A percentile compares a stretch with the other conserved stretches of the same genome.
Conservation (phyloP, 2,113 vertebrate species). For the Nibea albiflora region DNA sequence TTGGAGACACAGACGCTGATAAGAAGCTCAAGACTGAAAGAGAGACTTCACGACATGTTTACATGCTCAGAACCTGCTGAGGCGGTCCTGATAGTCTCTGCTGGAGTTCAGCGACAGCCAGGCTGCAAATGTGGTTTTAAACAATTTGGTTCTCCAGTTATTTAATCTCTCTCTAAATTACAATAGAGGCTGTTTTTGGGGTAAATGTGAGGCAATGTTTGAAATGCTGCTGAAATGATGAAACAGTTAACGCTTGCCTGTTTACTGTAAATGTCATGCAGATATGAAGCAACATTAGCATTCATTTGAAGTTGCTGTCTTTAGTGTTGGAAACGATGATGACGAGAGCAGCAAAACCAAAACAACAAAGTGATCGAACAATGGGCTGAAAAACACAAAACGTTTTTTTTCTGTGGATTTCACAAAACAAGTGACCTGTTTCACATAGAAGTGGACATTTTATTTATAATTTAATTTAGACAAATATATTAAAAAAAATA, state of each 20-base stretch:
- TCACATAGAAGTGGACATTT: too few relatives aligned
- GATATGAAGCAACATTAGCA: neutral
- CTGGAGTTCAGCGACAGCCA: neutral
- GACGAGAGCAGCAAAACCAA: too few relatives aligned
- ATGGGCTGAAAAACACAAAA: too few relatives aligned
- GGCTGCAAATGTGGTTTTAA: neutral
- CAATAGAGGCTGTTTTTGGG: neutral
- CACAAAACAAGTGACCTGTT: too few relatives aligned
- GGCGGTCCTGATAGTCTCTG: neutral
- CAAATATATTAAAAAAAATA: neutral
- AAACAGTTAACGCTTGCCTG: neutral
- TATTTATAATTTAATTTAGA: neutral
- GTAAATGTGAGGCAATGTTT: neutral
- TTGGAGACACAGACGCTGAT: neutral
- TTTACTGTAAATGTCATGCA: neutral
- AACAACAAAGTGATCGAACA: too few relatives aligned
- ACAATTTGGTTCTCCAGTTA: neutral
- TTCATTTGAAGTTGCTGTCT: neutral
- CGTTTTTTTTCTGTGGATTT: too few relatives aligned
- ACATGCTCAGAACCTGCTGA: neutral
- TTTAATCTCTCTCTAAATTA: neutral
- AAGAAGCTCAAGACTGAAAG: neutral
- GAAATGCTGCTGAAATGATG: neutral
- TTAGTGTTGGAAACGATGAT: neutral
- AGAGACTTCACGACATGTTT: conserved; percentile 12